Percentiles rank a stretch among this genome's conserved stretches.
Conservation (phyloP, 2,113 vertebrate genomes). For the Alectura lathami region DNA sequence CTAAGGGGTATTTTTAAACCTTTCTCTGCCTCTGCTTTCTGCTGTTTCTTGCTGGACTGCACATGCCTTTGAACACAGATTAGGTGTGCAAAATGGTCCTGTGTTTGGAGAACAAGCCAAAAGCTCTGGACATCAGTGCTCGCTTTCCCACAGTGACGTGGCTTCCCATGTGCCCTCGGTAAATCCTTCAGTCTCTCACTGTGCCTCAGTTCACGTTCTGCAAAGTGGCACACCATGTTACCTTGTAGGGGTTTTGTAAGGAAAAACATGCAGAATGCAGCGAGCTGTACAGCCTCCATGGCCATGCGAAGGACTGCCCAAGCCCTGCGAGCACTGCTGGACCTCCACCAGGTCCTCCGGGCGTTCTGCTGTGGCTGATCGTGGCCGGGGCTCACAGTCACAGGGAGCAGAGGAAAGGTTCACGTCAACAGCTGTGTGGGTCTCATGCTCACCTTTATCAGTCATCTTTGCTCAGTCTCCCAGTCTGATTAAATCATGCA, state of each 20-base stretch:
- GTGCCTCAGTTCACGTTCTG: not conserved
- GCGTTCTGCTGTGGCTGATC: not conserved
- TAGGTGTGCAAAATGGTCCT: not conserved
- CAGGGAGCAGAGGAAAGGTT: not conserved
- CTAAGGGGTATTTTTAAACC: not conserved
- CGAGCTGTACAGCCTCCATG: not conserved
- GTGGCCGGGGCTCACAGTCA: not conserved
- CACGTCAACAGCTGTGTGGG: not conserved
- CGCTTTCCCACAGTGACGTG: not conserved
- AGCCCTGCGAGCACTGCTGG: not conserved
- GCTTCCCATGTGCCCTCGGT: accelerated
- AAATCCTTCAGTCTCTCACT: accelerated
- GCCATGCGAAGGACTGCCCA: not conserved
- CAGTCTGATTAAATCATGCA: constrained; percentile 6
- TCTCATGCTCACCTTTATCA: not conserved
- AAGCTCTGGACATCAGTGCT: not conserved
- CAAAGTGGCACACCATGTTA: not conserved
- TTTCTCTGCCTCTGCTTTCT: not conserved
- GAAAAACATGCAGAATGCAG: not conserved
- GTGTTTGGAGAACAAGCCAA: not conserved
- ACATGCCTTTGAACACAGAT: accelerated
- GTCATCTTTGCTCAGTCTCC: not conserved
- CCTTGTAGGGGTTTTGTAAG: not conserved
- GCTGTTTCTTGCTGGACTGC: not conserved
- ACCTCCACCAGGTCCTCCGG: not conserved